Conservation (phyloP, 2,888 invertebrate species). For the Sarcophaga subvicina region DNA sequence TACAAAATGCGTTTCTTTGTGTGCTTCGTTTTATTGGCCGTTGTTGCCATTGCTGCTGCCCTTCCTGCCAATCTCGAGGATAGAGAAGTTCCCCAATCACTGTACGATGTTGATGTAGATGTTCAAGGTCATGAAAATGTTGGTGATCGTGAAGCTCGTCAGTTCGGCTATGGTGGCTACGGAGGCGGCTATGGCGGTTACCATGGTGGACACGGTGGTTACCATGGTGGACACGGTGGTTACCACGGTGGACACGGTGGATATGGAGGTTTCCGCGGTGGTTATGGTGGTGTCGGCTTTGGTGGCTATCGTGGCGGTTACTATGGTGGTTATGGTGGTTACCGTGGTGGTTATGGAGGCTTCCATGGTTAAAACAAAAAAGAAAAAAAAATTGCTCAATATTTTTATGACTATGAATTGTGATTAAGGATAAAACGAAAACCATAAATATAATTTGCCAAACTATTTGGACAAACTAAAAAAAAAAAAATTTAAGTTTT, state of each 20-base stretch:
- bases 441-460: slow-evolving; percentile 23
- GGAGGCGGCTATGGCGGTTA: slow-evolving; percentile 62
- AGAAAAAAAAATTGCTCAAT: slow-evolving; percentile 7
- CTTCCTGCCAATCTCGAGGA: slow-evolving; percentile 49
- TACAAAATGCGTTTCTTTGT: slow-evolving; percentile 71
- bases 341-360: slow-evolving; percentile 36
- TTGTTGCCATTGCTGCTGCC: slow-evolving; percentile 59
- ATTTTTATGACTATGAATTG: slow-evolving; percentile 32
- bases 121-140: slow-evolving; percentile 73
- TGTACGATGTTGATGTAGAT: slow-evolving; percentile 70
- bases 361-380: slow-evolving; percentile 41
- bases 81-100: slow-evolving; percentile 52
- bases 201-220: slow-evolving; percentile 37
- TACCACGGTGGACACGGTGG: slow-evolving; percentile 48
- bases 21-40: slow-evolving; percentile 57
- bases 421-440: slow-evolving; percentile 14
- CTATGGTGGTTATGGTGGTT: slow-evolving; percentile 57
- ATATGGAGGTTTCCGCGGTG: slow-evolving; percentile 46
- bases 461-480: slow-evolving; percentile 1
- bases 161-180: slow-evolving; percentile 67
- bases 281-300: slow-evolving; percentile 1
- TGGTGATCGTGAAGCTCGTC: slow-evolving; percentile 72
- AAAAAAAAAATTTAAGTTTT: neutral
- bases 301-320: slow-evolving; percentile 55
- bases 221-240: slow-evolving; percentile 48